These are phyloP conservation scores for Tryphoninae sp. DNA, from an alignment of 2,888 invertebrate species.

Conservation along the genomic window DNA sequence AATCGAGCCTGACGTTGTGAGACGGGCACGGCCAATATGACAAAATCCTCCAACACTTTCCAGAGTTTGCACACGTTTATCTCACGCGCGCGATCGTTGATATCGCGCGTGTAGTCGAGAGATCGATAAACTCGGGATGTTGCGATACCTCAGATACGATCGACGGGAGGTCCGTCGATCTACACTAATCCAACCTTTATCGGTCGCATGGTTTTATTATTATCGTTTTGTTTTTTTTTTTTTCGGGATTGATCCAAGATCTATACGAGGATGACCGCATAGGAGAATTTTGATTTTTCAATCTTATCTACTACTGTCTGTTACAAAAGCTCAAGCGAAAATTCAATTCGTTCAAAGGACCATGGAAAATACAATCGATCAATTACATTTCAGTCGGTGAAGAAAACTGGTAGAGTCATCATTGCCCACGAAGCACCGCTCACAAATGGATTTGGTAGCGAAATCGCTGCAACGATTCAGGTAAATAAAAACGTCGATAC, in stretches of 20 bases:
- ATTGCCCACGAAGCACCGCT: slow-evolving; percentile 98
- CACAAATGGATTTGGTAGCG: slow-evolving; percentile 97
- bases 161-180: neutral
- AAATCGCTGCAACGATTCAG: slow-evolving; percentile 96
- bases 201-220: too few relatives aligned
- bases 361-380: slow-evolving; percentile 2
- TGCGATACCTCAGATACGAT: neutral
- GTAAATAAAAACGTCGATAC: slow-evolving; percentile 80
- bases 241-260: neutral
- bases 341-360: neutral
- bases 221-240: too few relatives aligned
- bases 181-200: neutral
- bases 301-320: too few relatives aligned
- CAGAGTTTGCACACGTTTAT: slow-evolving; percentile 15
- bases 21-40: slow-evolving; percentile 16
- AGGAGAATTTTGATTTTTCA: too few relatives aligned
- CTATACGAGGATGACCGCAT: too few relatives aligned
- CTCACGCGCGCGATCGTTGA: slow-evolving; percentile 21
- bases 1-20: slow-evolving; percentile 44
- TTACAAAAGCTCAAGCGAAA: neutral
- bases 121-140: slow-evolving; percentile 10
- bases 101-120: slow-evolving; percentile 11
- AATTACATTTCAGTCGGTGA: slow-evolving; percentile 90
- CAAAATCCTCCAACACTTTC: slow-evolving; percentile 21
- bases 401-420: slow-evolving; percentile 95